Evolutionary conservation across 2,888 invertebrate genomes (phyloP), one percentile per base, ranked within the genome.

Genomic region (Chloroclystis v-ata): DNA sequence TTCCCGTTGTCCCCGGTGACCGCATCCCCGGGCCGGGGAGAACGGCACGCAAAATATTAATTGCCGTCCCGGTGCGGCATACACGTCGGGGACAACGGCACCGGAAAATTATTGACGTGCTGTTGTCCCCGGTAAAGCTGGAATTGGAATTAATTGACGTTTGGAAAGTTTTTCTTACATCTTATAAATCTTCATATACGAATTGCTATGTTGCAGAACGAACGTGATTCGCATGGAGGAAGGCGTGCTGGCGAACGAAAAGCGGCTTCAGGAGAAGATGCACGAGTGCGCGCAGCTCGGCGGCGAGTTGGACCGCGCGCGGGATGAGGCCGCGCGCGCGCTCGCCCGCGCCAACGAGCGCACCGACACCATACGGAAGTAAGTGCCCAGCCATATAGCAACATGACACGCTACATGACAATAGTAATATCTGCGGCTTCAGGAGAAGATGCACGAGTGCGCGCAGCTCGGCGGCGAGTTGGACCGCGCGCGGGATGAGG

Each of bases 371-470:
- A 86, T 91, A 4, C 86, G 82, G 57, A 84, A 86, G 84, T 89
- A 69, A 58, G 89, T 90, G 16, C 37, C 32, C 13, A 30, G 12
- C 29, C 13, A 14, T 20, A n/a, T n/a, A n/a, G n/a, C n/a, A n/a
- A n/a, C n/a, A n/a, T n/a, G n/a, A n/a, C n/a, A n/a, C n/a, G n/a
- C n/a, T n/a, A n/a, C n/a, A n/a, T n/a, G n/a, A n/a, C n/a, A n/a
- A n/a, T n/a, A n/a, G n/a, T n/a, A n/a, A n/a, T n/a, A n/a, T n/a
- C n/a, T n/a, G 61, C 85, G 90, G 7, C 75, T 91, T 1, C 91
- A 92, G 44, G 91, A 92, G 69, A 92, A 92, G 69, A 81, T 90
- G 70, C 92, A 93, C 57, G 93, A 93, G 67, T 90, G 92, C 46
- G 90, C 90, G 0, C 91, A 91, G 63, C 67, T 93, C 1, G 90